Evolutionary conservation across 2,888 invertebrate genomes (phyloP), one percentile per base, ranked within the genome.

Genomic region (Trisateles emortualis): DNA sequence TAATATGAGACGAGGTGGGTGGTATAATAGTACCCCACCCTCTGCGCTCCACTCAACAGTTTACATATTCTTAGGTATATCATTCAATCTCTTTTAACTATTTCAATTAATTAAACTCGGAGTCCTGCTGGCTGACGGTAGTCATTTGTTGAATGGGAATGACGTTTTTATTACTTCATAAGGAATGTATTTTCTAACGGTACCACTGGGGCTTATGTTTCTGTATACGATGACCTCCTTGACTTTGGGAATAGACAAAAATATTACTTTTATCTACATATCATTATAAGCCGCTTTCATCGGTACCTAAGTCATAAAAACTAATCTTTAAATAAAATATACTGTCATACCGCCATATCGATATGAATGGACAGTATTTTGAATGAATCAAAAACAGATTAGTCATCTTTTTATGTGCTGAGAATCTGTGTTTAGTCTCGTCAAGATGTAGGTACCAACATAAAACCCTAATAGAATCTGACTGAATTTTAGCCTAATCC

Each of bases 31-130:
- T 50, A 26, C 14, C 45, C 54, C 59, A 67, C 71, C 72, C 80
- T 76, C 26, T 71, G 64, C 60, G 71, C 56, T 39, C 52, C 59
- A 59, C 64, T 69, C 80, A 79, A 77, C 72, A 82, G 78, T 83
- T 83, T 83, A 79, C 79, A 80, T 74, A 73, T 67, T 83, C 77
- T 81, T 82, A n/a, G n/a, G n/a, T n/a, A 84, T 83, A 83, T 83
- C 83, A 74, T 83, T 81, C 83, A 81, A 83, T 87, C 79, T 79
- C 73, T 73, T 74, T 76, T 76, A 80, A 84, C 76, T 80, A 84
- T 87, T 87, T 72, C 78, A 88, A 90, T 90, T 86, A 90, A 90
- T 88, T 84, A 86, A 78, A 57, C 58, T 48, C 44, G 54, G 56
- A 54, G 44, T 52, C 54, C 65, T 64, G 51, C 51, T 59, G 62